Evolutionary conservation across 2,113 vertebrate species (phyloP).

Genomic region (Grammomys surdaster): DNA sequence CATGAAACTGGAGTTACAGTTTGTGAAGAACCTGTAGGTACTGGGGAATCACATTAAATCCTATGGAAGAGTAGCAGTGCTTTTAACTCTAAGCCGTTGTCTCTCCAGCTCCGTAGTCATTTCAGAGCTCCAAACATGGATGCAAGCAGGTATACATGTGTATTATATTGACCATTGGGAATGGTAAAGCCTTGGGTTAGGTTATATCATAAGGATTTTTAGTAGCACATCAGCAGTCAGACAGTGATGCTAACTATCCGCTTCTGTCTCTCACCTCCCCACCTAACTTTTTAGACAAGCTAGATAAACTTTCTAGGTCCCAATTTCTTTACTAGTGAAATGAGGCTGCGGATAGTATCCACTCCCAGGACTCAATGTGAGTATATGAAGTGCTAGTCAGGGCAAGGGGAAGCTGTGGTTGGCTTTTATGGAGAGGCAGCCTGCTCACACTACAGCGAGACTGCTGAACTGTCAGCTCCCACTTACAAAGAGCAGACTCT

Average conservation of each 20-base stretch:
- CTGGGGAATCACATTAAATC: background rate
- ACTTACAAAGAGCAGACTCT: background rate
- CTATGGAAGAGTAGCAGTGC: background rate
- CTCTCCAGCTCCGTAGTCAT: background rate
- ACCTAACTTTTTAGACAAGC: background rate
- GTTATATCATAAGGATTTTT: background rate
- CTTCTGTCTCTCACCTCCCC: background rate
- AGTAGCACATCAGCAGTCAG: background rate
- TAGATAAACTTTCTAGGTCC: conserved; percentile 16
- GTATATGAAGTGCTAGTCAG: background rate
- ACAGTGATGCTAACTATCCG: background rate
- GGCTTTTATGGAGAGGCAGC: background rate
- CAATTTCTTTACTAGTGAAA: conserved; percentile 14
- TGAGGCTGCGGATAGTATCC: background rate
- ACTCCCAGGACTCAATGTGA: background rate
- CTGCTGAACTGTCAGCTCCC: background rate
- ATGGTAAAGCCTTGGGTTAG: background rate
- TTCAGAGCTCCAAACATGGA: too few relatives aligned
- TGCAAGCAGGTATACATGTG: background rate
- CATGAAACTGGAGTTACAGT: background rate
- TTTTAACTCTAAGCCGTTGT: background rate
- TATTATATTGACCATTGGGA: background rate
- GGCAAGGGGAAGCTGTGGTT: background rate
- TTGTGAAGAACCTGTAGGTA: background rate
- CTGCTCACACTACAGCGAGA: background rate